Percentiles rank a stretch among this genome's conserved stretches.
These are phyloP conservation scores for Chionodraco myersi DNA, from an alignment of 2,113 vertebrate species.

Conservation along the genomic window DNA sequence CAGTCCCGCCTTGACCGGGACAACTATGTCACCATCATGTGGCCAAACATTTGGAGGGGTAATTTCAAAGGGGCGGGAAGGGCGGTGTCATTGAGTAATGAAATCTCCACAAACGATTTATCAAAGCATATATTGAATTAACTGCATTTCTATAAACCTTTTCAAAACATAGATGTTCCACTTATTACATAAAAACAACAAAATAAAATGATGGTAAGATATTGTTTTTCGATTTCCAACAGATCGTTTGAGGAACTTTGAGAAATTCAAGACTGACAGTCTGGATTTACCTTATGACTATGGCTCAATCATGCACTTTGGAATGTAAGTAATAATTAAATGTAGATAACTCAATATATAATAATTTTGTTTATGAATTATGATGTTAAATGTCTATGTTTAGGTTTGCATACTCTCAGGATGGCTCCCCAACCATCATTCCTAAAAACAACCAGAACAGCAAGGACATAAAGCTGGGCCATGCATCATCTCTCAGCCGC, in stretches of 20 bases:
- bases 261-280: slow-evolving; percentile 79
- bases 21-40: slow-evolving; percentile 77
- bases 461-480: slow-evolving; percentile 75
- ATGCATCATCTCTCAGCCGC: slow-evolving; percentile 73
- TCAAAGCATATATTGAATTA: neutral
- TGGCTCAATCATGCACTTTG: slow-evolving; percentile 86
- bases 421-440: slow-evolving; percentile 80
- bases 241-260: slow-evolving; percentile 84
- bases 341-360: neutral
- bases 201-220: neutral
- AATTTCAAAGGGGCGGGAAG: slow-evolving; percentile 39
- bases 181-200: neutral
- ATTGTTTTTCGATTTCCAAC: slow-evolving; percentile 31
- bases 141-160: neutral
- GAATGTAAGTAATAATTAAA: slow-evolving; percentile 74
- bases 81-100: neutral
- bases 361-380: neutral
- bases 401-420: slow-evolving; percentile 83
- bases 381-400: slow-evolving; percentile 23
- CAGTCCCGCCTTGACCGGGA: slow-evolving; percentile 81
- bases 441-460: slow-evolving; percentile 66
- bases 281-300: slow-evolving; percentile 84
- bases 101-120: neutral
- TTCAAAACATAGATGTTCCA: neutral
- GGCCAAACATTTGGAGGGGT: slow-evolving; percentile 84